Percentiles rank a stretch among this genome's conserved stretches.
phyloP scores from a whole-genome alignment of 2,888 invertebrate genomes.

The Lacanobia oleracea region DNA sequence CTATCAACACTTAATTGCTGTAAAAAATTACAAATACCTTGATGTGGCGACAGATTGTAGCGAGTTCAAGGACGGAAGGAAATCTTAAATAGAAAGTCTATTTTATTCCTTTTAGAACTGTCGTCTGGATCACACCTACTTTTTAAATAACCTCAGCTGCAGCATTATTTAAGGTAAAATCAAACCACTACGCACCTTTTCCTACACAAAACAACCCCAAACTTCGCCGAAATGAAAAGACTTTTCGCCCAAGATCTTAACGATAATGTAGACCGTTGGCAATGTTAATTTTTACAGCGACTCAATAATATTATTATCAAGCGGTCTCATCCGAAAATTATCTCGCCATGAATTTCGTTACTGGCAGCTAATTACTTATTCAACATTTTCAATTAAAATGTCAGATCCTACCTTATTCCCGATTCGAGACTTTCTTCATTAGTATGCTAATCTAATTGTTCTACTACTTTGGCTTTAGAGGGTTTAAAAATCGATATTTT shows the following conservation, averaged over 20 bases:
- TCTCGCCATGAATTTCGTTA: conserved; percentile 56
- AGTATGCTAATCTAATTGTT: conserved; percentile 71
- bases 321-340: conserved; percentile 50
- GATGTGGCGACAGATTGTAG: too few relatives aligned
- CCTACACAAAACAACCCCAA: conserved; percentile 8
- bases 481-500: conserved; percentile 31
- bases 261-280: conserved; percentile 16
- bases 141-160: background rate
- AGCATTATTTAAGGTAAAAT: conserved; percentile 7
- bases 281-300: conserved; percentile 45
- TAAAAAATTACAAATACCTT: too few relatives aligned
- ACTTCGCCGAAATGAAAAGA: background rate
- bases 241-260: conserved; percentile 14
- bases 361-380: conserved; percentile 61
- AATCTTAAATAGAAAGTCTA: too few relatives aligned
- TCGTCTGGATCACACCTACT: too few relatives aligned
- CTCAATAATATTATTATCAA: conserved; percentile 55
- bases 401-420: conserved; percentile 57
- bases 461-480: conserved; percentile 52
- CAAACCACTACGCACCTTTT: conserved; percentile 2
- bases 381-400: conserved; percentile 68
- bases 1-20: too few relatives aligned
- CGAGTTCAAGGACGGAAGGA: too few relatives aligned
- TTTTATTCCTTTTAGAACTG: too few relatives aligned
- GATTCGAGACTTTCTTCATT: conserved; percentile 63